Percentiles rank a stretch among this genome's conserved stretches.
phyloP scores from a whole-genome alignment of 1,140 invertebrate genomes.

The Chymomyza costata region DNA sequence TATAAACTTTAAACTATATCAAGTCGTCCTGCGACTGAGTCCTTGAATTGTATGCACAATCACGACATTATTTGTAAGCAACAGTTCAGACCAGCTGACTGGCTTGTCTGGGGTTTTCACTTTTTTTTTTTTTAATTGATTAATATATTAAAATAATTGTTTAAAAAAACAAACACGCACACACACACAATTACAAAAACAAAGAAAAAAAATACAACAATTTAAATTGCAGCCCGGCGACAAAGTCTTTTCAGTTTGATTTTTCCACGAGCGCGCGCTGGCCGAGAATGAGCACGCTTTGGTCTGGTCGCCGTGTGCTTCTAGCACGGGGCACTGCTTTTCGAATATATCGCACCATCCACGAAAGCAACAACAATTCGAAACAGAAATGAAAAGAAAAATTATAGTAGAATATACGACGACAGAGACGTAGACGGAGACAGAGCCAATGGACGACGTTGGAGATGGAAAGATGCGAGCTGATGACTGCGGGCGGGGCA shows the following conservation, averaged over 20 bases:
- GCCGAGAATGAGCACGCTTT: slow-evolving; percentile 62
- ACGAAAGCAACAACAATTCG: slow-evolving; percentile 16
- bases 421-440: slow-evolving; percentile 14
- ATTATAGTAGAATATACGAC: slow-evolving; percentile 43
- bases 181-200: slow-evolving; percentile 4
- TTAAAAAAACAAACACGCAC: slow-evolving; percentile 4
- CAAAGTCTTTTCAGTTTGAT: slow-evolving; percentile 33
- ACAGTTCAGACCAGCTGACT: no score
- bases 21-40: no score
- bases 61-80: no score
- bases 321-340: not conserved
- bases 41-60: not conserved
- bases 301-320: slow-evolving; percentile 30
- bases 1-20: no score
- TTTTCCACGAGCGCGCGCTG: slow-evolving; percentile 62
- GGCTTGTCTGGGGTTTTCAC: no score
- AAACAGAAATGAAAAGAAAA: slow-evolving; percentile 40
- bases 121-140: no score
- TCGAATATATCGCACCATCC: not conserved
- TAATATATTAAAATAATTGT: no score
- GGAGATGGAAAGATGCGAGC: not conserved
- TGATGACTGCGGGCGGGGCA: not conserved
- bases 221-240: slow-evolving; percentile 1
- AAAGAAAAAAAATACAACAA: slow-evolving; percentile 4
- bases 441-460: not conserved